phyloP scores from a whole-genome alignment of 2,113 vertebrate species.

The Orycteropus afer region DNA sequence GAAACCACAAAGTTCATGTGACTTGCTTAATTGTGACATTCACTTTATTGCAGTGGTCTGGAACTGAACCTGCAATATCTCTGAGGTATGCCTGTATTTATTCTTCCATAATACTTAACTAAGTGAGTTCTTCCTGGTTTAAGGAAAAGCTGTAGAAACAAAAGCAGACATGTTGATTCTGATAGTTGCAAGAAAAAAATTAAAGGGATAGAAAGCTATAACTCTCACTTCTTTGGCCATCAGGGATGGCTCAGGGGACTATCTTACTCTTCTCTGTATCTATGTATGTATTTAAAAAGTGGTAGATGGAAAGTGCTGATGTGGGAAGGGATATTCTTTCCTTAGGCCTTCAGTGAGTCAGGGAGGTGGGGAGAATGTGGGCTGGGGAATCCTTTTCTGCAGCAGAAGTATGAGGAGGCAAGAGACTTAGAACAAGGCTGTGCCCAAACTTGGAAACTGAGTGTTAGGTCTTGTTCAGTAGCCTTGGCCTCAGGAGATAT shows the following conservation, averaged over 20 bases:
- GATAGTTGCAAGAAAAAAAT: background rate
- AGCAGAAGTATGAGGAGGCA: background rate
- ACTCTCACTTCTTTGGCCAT: background rate
- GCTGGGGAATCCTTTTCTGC: background rate
- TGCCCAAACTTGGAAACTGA: background rate
- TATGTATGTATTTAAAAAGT: background rate
- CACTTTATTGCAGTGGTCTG: too few species aligned
- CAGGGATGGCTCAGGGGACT: background rate
- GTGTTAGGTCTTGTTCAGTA: background rate
- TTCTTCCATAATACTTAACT: background rate
- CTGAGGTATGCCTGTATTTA: background rate
- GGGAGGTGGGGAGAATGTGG: background rate
- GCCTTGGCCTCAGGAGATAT: background rate
- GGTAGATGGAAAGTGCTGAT: background rate
- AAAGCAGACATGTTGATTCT: background rate
- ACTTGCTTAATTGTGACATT: too few species aligned
- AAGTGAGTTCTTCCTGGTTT: background rate
- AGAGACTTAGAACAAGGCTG: background rate
- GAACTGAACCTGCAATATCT: too few species aligned
- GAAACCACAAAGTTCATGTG: too few species aligned
- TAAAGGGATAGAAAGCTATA: background rate
- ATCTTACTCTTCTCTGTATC: background rate
- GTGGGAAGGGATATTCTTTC: background rate
- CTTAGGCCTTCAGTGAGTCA: background rate
- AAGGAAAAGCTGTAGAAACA: conserved; percentile 29